Conservation (phyloP, 2,113 vertebrate genomes). For the Columba livia region DNA sequence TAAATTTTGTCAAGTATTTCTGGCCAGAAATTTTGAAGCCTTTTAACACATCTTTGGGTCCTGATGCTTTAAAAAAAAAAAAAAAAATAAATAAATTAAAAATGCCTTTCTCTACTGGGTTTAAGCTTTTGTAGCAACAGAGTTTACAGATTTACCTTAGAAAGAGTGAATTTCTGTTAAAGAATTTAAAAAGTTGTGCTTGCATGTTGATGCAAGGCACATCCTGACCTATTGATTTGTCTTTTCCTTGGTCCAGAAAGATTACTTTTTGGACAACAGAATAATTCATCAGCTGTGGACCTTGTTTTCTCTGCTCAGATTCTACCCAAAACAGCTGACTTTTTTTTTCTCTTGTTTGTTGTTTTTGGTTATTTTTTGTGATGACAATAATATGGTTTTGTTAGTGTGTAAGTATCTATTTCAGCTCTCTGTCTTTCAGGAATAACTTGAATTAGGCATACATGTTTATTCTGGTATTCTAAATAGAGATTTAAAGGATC, state of each 20-base stretch:
- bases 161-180: not conserved
- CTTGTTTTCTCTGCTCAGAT: not conserved
- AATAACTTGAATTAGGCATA: not conserved
- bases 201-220: fast-evolving
- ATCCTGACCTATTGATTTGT: not conserved
- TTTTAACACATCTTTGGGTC: not conserved
- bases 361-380: not conserved
- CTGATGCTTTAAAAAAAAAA: not conserved
- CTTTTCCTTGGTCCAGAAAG: not conserved
- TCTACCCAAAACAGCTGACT: not conserved
- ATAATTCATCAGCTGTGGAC: not conserved
- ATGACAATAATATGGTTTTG: not conserved
- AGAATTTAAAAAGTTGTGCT: not conserved
- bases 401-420: not conserved
- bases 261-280: not conserved
- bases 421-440: not conserved
- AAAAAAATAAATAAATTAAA: no score
- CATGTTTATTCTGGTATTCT: not conserved
- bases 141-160: not conserved
- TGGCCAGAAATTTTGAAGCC: not conserved
- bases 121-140: not conserved
- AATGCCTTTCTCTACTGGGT: not conserved
- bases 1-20: not conserved
- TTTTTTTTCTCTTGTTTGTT: not conserved
- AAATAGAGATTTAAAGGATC: not conserved